Conservation (phyloP, 2,113 vertebrate genomes). For the Nycticryphes semicollaris region DNA sequence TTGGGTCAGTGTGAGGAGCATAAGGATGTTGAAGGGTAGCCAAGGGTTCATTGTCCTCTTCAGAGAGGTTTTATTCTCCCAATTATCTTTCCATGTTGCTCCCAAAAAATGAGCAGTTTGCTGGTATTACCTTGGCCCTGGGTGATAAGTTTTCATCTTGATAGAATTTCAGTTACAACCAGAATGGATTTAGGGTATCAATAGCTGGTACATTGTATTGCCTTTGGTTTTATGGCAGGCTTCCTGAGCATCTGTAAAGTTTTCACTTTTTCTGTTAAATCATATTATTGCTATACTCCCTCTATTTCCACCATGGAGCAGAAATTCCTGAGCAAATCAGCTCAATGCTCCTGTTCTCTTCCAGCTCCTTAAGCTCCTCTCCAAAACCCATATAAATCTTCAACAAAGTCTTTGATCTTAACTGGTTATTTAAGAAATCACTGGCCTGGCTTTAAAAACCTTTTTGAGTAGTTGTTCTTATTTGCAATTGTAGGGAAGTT, state of each 20-base stretch:
- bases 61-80: background rate
- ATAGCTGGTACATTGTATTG: background rate
- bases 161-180: background rate
- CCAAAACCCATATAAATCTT: background rate
- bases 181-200: background rate
- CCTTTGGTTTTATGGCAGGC: background rate
- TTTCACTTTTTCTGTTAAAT: constrained; percentile 1
- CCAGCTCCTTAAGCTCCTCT: background rate
- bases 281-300: background rate
- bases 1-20: background rate
- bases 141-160: background rate
- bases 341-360: background rate
- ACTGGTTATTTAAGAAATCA: constrained; percentile 2
- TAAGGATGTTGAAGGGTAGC: background rate
- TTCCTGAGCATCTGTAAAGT: background rate
- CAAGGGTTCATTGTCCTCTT: background rate
- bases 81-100: background rate
- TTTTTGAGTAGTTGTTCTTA: background rate
- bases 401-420: background rate
- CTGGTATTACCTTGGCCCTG: background rate
- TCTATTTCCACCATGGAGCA: background rate
- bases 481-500: background rate
- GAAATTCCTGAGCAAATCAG: constrained; percentile 11
- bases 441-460: background rate
- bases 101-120: background rate